These are phyloP conservation scores for Melanotaenia nigrans DNA, from an alignment of 2,797 vertebrate species.

Conservation along the genomic window DNA sequence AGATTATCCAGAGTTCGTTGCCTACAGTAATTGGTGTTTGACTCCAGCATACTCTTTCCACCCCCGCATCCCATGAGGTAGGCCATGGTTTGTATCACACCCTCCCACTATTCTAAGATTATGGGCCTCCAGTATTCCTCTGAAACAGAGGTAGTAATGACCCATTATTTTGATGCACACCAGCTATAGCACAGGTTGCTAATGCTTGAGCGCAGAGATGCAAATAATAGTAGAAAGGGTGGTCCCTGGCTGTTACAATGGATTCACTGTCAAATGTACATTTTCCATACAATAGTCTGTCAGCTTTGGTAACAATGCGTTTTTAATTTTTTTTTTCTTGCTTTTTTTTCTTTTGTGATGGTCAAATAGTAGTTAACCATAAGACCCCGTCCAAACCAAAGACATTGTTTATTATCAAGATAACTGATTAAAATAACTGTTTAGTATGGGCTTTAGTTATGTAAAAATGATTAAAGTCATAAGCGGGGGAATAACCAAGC, in stretches of 20 bases:
- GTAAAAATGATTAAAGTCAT: conserved; percentile 52
- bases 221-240: conserved; percentile 30
- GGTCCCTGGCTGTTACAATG: conserved; percentile 10
- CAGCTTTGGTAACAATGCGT: conserved; percentile 42
- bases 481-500: conserved; percentile 36
- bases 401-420: conserved; percentile 62
- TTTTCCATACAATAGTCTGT: conserved; percentile 19
- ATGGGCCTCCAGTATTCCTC: conserved; percentile 39
- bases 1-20: conserved; percentile 62
- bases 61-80: conserved; percentile 59
- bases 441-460: conserved; percentile 61
- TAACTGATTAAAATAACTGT: conserved; percentile 53
- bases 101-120: conserved; percentile 51
- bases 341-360: conserved; percentile 33
- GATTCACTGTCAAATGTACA: conserved; percentile 22
- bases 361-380: conserved; percentile 44
- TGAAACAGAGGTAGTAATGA: conserved; percentile 58
- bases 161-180: conserved; percentile 64
- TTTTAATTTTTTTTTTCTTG: conserved; percentile 30
- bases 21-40: conserved; percentile 74
- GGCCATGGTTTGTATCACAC: conserved; percentile 45
- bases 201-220: conserved; percentile 51
- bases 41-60: conserved; percentile 62
- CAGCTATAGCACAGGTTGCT: conserved; percentile 37
- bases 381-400: conserved; percentile 26